phyloP scores from a whole-genome alignment of 1,140 invertebrate genomes.

The Tetraneura akinire region DNA sequence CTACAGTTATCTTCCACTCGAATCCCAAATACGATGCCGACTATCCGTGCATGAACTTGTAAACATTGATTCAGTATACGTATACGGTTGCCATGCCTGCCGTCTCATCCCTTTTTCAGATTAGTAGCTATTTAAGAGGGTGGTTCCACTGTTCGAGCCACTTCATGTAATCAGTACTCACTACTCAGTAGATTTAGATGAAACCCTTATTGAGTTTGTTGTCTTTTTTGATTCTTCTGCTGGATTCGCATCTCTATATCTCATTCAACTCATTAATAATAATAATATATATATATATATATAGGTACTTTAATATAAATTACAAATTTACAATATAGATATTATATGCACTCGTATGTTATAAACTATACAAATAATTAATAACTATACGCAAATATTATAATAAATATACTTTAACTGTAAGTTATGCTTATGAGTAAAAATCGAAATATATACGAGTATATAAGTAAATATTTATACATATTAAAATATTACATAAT shows the following conservation, averaged over 20 bases:
- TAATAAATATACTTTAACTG: no score
- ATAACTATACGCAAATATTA: no score
- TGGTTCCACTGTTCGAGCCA: conserved; percentile 35
- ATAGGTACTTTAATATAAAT: no score
- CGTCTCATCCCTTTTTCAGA: conserved; percentile 50
- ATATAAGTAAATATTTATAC: no score
- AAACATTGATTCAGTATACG: conserved; percentile 51
- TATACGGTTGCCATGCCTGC: conserved; percentile 48
- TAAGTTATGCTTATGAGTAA: no score
- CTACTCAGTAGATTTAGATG: neutral
- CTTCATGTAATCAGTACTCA: conserved; percentile 35
- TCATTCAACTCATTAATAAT: neutral
- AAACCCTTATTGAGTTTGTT: conserved; percentile 8
- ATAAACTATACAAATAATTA: no score
- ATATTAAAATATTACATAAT: no score
- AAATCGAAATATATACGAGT: no score
- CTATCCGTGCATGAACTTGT: conserved; percentile 50
- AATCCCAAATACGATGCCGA: conserved; percentile 36
- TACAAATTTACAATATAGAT: no score
- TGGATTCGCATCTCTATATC: neutral
- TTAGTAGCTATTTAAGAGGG: conserved; percentile 49
- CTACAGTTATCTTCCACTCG: neutral
- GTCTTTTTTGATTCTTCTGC: neutral
- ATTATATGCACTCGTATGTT: no score
- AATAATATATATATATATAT: neutral